Base-by-base conservation (phyloP, 2,113 vertebrate genomes). In the Heterochromis multidens region DNA sequence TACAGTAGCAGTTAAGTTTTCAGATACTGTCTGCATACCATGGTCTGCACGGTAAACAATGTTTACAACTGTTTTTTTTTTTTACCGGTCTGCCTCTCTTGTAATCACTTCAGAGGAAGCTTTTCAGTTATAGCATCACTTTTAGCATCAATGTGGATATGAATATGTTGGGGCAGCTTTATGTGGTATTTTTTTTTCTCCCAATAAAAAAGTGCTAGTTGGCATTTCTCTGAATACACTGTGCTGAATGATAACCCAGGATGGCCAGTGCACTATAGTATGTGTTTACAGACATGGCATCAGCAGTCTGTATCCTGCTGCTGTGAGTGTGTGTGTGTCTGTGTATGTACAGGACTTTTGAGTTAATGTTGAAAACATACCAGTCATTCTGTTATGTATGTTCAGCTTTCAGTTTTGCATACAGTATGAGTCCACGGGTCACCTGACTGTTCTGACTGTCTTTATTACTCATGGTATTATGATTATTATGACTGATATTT, bases 11-110 rank as follows among this genome's bases (percentile, higher is more conserved):
- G 77, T 77, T 77, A 25, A 25, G 49, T 58, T 46, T 70, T 0
- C 19, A 72, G 33, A 59, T 59, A 1, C 77, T 62, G 80, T 35
- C 79, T 81, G 70, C 77, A 19, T 29, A 27, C 72, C 78, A 84
- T 33, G 52, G 82, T 60, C 84, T 80, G 76, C 62, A 29, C 2
- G 16, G 35, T 61, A 61, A 92, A 81, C 49, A 43, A 91, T 91
- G 91, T 96, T 95, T 94, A 95, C 93, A 92, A 52, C 81, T 37
- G 23, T 60, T 87, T 54, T 63, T 59, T 60, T 87, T 54, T 63
- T 59, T 40, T 23, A 79, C 63, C 21, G 14, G 21, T 29, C 61
- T n/a, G 37, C 70, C 74, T 63, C 19, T 60, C 31, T 49, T 9
- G 19, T 7, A 5, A 33, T 77, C 58, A n/a, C 59, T 33, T 40